phyloP scores from a whole-genome alignment of 2,888 invertebrate species.

The Netelia virgata region DNA sequence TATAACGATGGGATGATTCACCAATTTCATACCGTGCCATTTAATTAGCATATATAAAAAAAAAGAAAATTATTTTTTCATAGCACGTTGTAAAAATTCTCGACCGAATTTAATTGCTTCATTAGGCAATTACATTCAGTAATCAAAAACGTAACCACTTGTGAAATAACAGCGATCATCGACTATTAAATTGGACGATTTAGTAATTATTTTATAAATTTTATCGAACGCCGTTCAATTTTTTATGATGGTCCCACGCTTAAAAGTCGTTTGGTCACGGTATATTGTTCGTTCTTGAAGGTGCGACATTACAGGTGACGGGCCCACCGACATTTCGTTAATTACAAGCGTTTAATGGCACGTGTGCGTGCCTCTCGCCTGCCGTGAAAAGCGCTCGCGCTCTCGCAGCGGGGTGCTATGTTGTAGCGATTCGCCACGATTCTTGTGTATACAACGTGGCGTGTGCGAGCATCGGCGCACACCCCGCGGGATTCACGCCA shows the following conservation, averaged over 20 bases:
- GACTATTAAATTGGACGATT: neutral
- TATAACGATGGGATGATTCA: too few species aligned
- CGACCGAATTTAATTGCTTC: neutral
- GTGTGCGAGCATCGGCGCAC: conserved; percentile 36
- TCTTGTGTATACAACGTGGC: conserved; percentile 58
- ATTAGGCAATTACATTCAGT: too few species aligned
- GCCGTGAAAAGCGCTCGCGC: conserved; percentile 33
- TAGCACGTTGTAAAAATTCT: too few species aligned
- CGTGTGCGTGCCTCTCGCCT: conserved; percentile 62
- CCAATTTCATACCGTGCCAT: too few species aligned
- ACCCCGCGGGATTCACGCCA: conserved; percentile 71
- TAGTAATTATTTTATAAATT: neutral
- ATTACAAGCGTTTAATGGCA: conserved; percentile 65
- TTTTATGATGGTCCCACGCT: neutral
- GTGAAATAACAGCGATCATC: neutral
- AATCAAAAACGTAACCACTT: too few species aligned
- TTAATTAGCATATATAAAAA: too few species aligned
- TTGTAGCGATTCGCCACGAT: conserved; percentile 76
- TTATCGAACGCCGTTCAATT: neutral
- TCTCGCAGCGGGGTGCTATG: conserved; percentile 60
- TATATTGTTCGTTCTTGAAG: conserved; percentile 34
- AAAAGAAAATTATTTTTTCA: neutral
- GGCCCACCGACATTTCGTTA: conserved; percentile 58
- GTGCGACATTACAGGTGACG: conserved; percentile 36
- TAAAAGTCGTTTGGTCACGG: conserved; percentile 7